These are phyloP conservation scores for Quadriops clusia DNA, from an alignment of 2,888 invertebrate species.

Conservation along the genomic window DNA sequence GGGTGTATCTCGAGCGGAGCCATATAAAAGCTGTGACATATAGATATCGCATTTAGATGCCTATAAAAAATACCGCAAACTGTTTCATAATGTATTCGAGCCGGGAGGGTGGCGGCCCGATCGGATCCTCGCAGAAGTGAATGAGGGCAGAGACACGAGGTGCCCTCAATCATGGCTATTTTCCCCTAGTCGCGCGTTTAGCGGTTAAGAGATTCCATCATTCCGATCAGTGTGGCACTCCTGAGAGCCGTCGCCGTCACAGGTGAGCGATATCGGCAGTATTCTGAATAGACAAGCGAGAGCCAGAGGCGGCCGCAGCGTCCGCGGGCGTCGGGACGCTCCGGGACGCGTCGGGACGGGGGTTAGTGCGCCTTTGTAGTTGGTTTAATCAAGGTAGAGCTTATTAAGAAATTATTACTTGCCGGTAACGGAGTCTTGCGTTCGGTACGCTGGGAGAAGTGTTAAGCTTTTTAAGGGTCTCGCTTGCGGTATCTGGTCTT, in stretches of 20 bases:
- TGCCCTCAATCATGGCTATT: slow-evolving; percentile 40
- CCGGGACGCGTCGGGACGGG: too few species aligned
- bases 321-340: too few species aligned
- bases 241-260: slow-evolving; percentile 37
- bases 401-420: too few species aligned
- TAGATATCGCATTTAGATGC: slow-evolving; percentile 37
- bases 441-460: too few species aligned
- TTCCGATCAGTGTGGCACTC: slow-evolving; percentile 39
- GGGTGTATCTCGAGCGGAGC: slow-evolving; percentile 10
- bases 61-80: slow-evolving; percentile 38
- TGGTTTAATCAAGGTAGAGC: too few species aligned
- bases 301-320: too few species aligned
- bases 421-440: too few species aligned
- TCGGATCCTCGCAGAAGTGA: slow-evolving; percentile 13
- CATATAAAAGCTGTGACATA: slow-evolving; percentile 30
- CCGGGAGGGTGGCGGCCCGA: not conserved
- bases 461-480: too few species aligned
- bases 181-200: slow-evolving; percentile 38
- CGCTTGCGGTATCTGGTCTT: too few species aligned
- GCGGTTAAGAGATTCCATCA: slow-evolving; percentile 41
- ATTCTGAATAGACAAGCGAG: slow-evolving; percentile 29
- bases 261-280: slow-evolving; percentile 34
- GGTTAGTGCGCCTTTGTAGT: too few species aligned
- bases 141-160: slow-evolving; percentile 15
- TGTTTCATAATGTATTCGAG: slow-evolving; percentile 29